Percentiles rank a stretch among this genome's conserved stretches.
These are phyloP conservation scores for Acipenser ruthenus DNA, from an alignment of 2,797 vertebrate genomes.

Conservation along the genomic window DNA sequence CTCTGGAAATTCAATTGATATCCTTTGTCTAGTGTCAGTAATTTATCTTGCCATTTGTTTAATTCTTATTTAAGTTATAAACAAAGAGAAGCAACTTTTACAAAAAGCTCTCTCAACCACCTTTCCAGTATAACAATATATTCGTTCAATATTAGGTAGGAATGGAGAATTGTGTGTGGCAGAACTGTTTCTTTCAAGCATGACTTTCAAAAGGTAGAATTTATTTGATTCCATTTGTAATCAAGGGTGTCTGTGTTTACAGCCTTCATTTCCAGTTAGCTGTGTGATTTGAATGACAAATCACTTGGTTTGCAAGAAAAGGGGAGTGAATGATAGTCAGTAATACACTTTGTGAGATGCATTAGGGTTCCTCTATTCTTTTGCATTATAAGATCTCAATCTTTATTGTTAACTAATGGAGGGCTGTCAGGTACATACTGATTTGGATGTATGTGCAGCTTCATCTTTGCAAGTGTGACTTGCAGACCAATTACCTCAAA, in stretches of 20 bases:
- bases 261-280: not conserved
- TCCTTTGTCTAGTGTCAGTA: no score
- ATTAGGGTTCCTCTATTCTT: not conserved
- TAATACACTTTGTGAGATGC: not conserved
- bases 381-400: not conserved
- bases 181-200: not conserved
- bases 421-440: slow-evolving; percentile 5
- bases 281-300: not conserved
- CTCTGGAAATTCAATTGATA: no score
- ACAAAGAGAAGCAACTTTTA: no score
- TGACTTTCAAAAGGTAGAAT: not conserved
- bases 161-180: slow-evolving; percentile 1
- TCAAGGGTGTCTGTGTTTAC: no score
- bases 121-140: not conserved
- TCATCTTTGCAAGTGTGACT: not conserved
- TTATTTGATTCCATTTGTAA: no score
- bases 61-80: no score
- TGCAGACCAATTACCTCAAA: not conserved
- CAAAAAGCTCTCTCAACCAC: not conserved
- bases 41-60: no score
- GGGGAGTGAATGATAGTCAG: not conserved
- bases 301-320: not conserved
- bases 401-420: slow-evolving; percentile 1
- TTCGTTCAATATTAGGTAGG: not conserved
- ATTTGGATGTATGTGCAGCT: not conserved